These are phyloP conservation scores for Choreutis nemorana DNA, from an alignment of 2,888 invertebrate species.

Conservation along the genomic window DNA sequence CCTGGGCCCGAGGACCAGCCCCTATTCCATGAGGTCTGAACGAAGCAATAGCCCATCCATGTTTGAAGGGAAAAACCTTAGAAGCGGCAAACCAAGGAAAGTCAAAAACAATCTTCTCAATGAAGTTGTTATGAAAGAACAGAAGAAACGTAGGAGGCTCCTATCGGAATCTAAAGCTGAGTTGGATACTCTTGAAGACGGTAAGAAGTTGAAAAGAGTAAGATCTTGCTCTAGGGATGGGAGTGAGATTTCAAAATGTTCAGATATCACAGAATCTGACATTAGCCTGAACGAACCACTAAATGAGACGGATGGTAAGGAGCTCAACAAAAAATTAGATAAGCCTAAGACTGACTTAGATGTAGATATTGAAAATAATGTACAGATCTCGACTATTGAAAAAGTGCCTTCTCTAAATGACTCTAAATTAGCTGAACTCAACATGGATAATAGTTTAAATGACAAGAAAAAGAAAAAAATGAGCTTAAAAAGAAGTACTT, in stretches of 20 bases:
- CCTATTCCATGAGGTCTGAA: slow-evolving; percentile 70
- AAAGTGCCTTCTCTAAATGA: slow-evolving; percentile 63
- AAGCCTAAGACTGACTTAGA: slow-evolving; percentile 65
- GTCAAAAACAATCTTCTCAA: slow-evolving; percentile 62
- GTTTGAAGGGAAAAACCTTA: slow-evolving; percentile 62
- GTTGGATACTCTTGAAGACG: slow-evolving; percentile 42
- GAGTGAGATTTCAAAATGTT: slow-evolving; percentile 69
- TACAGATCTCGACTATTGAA: slow-evolving; percentile 61
- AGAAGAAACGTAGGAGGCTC: slow-evolving; percentile 60
- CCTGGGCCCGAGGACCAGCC: slow-evolving; percentile 56
- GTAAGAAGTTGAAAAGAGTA: slow-evolving; percentile 50
- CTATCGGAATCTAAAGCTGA: slow-evolving; percentile 62
- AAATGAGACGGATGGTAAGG: slow-evolving; percentile 46
- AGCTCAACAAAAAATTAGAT: slow-evolving; percentile 61
- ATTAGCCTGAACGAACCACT: slow-evolving; percentile 67
- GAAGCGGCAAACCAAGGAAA: slow-evolving; percentile 74
- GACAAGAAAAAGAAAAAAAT: slow-evolving; percentile 46
- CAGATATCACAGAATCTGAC: slow-evolving; percentile 70
- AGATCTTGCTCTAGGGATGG: slow-evolving; percentile 63
- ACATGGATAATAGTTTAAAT: slow-evolving; percentile 35
- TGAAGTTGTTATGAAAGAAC: slow-evolving; percentile 66
- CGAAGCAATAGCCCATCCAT: slow-evolving; percentile 59
- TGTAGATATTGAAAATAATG: slow-evolving; percentile 63
- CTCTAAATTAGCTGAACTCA: slow-evolving; percentile 45
- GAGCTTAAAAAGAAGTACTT: slow-evolving; percentile 64